These are phyloP conservation scores for Phrynosoma platyrhinos DNA, from an alignment of 2,113 vertebrate species.

Conservation along the genomic window DNA sequence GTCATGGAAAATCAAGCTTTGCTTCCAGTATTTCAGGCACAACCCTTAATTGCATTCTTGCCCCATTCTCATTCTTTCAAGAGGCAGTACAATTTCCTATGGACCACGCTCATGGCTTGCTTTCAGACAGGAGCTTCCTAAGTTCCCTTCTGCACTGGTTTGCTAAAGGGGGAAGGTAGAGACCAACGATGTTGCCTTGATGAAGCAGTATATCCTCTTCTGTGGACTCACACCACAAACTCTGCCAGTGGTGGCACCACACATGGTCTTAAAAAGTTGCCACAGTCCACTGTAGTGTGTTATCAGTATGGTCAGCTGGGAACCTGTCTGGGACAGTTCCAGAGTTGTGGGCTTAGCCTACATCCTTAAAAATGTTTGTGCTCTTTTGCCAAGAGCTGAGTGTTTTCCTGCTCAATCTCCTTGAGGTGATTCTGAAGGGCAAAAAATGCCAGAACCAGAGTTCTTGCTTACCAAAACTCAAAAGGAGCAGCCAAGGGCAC, in stretches of 20 bases:
- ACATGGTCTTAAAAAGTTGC: too few species aligned
- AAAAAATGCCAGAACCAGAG: neutral
- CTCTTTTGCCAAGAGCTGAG: too few species aligned
- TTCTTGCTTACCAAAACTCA: accelerated
- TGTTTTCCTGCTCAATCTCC: neutral
- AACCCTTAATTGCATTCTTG: neutral
- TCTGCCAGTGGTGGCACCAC: too few species aligned
- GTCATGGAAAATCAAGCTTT: neutral
- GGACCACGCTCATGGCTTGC: neutral
- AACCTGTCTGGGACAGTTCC: too few species aligned
- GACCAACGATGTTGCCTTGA: neutral
- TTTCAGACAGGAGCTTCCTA: neutral
- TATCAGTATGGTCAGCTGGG: neutral
- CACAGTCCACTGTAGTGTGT: too few species aligned
- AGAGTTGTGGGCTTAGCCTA: too few species aligned
- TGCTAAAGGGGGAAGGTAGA: neutral
- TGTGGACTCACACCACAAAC: neutral
- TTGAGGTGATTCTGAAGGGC: neutral
- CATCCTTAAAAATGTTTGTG: too few species aligned
- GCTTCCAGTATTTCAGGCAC: neutral
- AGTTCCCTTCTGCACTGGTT: neutral
- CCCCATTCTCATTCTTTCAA: neutral
- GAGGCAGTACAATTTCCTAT: neutral
- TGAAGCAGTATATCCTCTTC: neutral
- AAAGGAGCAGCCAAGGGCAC: neutral